Evolutionary conservation across 2,113 vertebrate species (phyloP).

Genomic region (Catharus bicknelli): DNA sequence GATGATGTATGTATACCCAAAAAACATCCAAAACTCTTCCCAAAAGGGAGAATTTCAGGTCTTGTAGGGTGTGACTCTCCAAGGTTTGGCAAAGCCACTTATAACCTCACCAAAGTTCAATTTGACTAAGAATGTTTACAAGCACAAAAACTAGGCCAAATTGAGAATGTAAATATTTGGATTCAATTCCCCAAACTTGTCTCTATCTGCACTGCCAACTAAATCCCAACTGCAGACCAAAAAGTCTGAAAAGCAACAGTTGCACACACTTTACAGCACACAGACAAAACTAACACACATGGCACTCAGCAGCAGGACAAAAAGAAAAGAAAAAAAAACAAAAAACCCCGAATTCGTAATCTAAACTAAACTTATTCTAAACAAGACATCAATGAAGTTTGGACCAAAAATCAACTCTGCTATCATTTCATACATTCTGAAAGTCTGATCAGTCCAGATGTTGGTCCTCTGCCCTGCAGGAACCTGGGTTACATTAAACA

Average conservation of each 20-base stretch:
- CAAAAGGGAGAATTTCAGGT: slow-evolving; percentile 5
- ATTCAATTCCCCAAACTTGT: slow-evolving; percentile 48
- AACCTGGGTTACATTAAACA: background rate
- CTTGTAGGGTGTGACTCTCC: background rate
- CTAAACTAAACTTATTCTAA: background rate
- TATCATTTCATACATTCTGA: background rate
- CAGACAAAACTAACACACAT: background rate
- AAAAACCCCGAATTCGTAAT: background rate
- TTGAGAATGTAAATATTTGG: slow-evolving; percentile 70
- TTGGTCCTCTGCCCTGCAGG: background rate
- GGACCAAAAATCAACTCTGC: background rate
- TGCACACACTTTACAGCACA: background rate
- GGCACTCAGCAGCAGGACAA: background rate
- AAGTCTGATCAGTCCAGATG: background rate
- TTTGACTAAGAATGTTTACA: slow-evolving; percentile 55
- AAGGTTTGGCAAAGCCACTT: slow-evolving; percentile 32
- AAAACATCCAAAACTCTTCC: slow-evolving; percentile 2
- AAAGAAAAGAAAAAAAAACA: background rate
- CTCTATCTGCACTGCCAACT: slow-evolving; percentile 35
- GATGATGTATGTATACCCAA: background rate
- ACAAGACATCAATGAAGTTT: background rate
- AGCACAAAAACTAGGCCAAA: slow-evolving; percentile 43
- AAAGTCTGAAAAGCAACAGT: slow-evolving; percentile 25
- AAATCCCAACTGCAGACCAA: slow-evolving; percentile 49
- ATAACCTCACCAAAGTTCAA: slow-evolving; percentile 56